Conservation (phyloP, 1,140 invertebrate genomes). For the Kradibia gibbosae region DNA sequence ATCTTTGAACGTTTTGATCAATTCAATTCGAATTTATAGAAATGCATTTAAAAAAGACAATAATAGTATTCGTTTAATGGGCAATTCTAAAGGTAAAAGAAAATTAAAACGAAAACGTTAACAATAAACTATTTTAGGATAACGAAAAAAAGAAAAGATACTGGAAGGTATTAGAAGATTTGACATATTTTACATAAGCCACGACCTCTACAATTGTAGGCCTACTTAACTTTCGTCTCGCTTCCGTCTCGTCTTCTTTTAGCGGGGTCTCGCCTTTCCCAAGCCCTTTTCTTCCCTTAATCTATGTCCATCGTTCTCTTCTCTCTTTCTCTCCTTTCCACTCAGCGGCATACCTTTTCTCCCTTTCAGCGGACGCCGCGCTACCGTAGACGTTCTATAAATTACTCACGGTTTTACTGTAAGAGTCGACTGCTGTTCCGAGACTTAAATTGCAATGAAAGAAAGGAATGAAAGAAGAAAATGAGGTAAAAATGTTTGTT, state of each 20-base stretch:
- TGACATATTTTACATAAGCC: conserved; percentile 3
- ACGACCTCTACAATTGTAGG: neutral
- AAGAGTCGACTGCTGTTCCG: neutral
- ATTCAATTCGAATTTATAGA: too few species aligned
- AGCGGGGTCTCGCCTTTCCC: conserved; percentile 46
- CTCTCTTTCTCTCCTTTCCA: conserved; percentile 30
- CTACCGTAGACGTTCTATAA: conserved; percentile 43
- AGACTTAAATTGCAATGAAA: conserved; percentile 9
- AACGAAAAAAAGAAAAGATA: neutral
- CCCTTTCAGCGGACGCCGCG: conserved; percentile 18
- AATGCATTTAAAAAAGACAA: too few species aligned
- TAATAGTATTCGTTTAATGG: too few species aligned
- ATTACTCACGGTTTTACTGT: conserved; percentile 40
- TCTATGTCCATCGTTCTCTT: conserved; percentile 35
- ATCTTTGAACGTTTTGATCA: too few species aligned
- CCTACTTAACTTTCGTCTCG: conserved; percentile 25
- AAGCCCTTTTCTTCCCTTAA: conserved; percentile 39
- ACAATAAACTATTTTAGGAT: neutral
- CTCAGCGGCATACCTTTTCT: neutral
- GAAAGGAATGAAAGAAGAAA: neutral
- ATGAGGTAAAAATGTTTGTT: neutral
- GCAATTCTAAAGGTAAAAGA: too few species aligned
- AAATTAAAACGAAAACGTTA: too few species aligned
- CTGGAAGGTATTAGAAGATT: neutral
- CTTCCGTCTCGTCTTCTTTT: conserved; percentile 37